These are phyloP conservation scores for Cynaeus angustus DNA, from an alignment of 2,888 invertebrate genomes.

Conservation along the genomic window DNA sequence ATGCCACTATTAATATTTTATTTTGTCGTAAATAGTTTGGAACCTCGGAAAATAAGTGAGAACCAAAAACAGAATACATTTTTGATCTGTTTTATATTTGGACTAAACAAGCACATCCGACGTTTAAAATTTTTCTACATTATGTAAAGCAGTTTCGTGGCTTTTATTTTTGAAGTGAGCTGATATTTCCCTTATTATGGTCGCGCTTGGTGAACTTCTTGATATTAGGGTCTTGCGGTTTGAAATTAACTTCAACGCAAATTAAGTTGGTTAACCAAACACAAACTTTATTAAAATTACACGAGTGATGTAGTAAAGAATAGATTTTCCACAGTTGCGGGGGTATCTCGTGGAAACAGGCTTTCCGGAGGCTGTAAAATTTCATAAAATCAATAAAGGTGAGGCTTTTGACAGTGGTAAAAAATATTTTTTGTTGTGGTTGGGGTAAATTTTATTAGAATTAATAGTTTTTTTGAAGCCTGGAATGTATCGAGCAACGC, in stretches of 20 bases:
- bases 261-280: constrained; percentile 41
- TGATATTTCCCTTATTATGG: constrained; percentile 26
- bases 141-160: constrained; percentile 29
- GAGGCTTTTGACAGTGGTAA: too few species aligned
- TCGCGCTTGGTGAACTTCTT: constrained; percentile 34
- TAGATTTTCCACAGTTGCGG: neutral
- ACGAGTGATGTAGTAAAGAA: constrained; percentile 24
- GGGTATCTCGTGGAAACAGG: neutral
- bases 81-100: constrained; percentile 14
- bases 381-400: constrained; percentile 14
- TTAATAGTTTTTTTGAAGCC: constrained; percentile 23
- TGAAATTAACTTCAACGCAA: constrained; percentile 36
- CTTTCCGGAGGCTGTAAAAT: constrained; percentile 13
- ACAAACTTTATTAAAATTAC: constrained; percentile 37
- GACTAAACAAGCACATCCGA: neutral
- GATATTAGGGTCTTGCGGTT: constrained; percentile 34
- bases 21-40: neutral
- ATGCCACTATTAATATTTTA: neutral
- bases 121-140: constrained; percentile 13
- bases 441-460: neutral
- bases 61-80: neutral
- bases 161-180: constrained; percentile 22
- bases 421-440: too few species aligned
- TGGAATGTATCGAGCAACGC: constrained; percentile 6
- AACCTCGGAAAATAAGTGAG: neutral